Evolutionary conservation across 2,113 vertebrate species (phyloP), one percentile per base, ranked within the genome.

Genomic region (Asarcornis scutulata): DNA sequence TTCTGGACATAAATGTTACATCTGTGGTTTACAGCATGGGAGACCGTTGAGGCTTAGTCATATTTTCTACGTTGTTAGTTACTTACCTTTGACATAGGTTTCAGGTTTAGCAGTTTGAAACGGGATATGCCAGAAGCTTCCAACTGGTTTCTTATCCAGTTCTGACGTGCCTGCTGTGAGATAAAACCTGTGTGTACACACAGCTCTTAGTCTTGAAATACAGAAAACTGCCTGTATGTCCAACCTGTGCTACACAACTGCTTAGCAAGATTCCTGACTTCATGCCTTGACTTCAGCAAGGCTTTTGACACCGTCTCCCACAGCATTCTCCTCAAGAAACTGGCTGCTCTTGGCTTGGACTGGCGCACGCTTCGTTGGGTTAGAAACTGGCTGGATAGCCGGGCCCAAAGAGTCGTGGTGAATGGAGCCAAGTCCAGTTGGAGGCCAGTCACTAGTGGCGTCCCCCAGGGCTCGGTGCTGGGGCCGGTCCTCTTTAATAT

Each of bases 21-120:
- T 18, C 20, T 75, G 48, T 27, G 60, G 16, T 86, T 83, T 91
- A 32, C 56, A 86, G 76, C 42, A 25, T 2, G 5, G 56, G 63
- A 88, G 48, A 14, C 60, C 34, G 17, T 34, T 83, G n/a, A 67
- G 46, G 68, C 36, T 86, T 60, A 31, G 63, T 83, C 76, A 12
- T 67, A 27, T 42, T 60, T 80, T 62, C 42, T 76, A 16, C 42
- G 8, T 52, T 92, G 73, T 81, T 80, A 82, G 73, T 86, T 96
- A 26, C 7, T 86, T 72, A 72, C 48, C 58, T 91, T 69, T 67
- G 42, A 91, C 38, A 5, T 13, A 60, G 67, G 34, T 89, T 89
- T 96, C 87, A 67, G 44, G 81, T 84, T 95, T 64, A 92, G 64
- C 86, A 82, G 22, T 56, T 86, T 86, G 69, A 44, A 91, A 31